Conservation (phyloP, 92 coral and sea anemone species). For the Zoanthus gigantus region DNA sequence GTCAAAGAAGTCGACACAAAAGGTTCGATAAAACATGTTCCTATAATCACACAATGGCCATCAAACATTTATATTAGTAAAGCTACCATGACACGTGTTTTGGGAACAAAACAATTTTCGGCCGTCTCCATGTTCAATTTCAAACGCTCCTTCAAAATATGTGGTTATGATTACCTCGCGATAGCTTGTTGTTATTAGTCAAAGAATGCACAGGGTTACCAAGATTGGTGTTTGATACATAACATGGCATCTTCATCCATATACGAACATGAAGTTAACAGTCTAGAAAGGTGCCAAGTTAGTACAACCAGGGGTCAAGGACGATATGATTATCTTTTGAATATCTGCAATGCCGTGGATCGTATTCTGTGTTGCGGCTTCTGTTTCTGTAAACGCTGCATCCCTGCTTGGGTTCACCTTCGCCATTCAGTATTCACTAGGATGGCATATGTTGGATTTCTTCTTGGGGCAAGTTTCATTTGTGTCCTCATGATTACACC, state of each 20-base stretch:
- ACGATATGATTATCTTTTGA: constrained; percentile 12
- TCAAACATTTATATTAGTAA: constrained; percentile 32
- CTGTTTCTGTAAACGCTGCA: constrained; percentile 66
- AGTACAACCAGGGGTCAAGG: constrained; percentile 22
- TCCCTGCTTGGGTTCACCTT: constrained; percentile 65
- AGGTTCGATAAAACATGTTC: neutral
- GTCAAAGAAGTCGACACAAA: constrained; percentile 18
- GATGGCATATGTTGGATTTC: constrained; percentile 78
- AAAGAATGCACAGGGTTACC: neutral
- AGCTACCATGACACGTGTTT: constrained; percentile 44
- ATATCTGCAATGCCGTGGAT: constrained; percentile 73
- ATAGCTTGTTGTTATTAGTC: no score
- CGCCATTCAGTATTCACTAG: constrained; percentile 86
- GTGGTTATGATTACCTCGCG: neutral
- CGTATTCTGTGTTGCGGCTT: constrained; percentile 77
- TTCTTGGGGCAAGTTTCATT: constrained; percentile 79
- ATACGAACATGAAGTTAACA: constrained; percentile 30
- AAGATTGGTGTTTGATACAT: neutral
- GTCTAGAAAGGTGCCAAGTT: constrained; percentile 17
- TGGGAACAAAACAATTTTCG: constrained; percentile 11
- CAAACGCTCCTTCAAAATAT: neutral
- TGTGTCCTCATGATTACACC: constrained; percentile 89
- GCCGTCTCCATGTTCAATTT: neutral
- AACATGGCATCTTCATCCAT: constrained; percentile 11
- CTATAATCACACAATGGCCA: constrained; percentile 5